Evolutionary conservation across 2,888 invertebrate species (phyloP).

Genomic region (Diarsia mendica): DNA sequence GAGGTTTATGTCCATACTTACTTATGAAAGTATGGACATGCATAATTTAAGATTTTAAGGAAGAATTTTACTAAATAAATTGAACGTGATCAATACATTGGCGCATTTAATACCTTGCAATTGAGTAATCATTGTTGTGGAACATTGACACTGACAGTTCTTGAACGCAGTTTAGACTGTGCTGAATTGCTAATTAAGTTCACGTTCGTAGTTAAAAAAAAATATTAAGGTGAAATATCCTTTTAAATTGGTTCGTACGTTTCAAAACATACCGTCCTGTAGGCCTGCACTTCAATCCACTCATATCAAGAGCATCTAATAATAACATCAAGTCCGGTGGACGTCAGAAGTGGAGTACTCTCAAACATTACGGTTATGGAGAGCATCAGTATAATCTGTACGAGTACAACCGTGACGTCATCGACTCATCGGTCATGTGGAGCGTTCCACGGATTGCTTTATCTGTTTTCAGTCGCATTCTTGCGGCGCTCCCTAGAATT

Average conservation of each 20-base stretch:
- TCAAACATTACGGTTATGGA: constrained; percentile 39
- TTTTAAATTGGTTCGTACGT: constrained; percentile 12
- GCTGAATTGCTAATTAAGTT: neutral
- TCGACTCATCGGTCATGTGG: constrained; percentile 72
- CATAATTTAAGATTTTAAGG: neutral
- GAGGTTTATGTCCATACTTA: neutral
- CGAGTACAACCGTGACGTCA: constrained; percentile 74
- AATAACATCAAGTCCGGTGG: constrained; percentile 37
- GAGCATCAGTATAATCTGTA: constrained; percentile 44
- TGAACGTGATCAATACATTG: neutral
- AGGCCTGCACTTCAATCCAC: constrained; percentile 15
- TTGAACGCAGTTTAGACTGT: neutral
- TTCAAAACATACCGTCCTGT: neutral
- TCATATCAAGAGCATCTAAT: constrained; percentile 39
- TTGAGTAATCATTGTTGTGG: neutral
- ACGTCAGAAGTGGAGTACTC: constrained; percentile 35
- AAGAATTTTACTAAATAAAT: neutral
- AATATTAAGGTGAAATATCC: neutral
- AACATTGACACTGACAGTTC: neutral
- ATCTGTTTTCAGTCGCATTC: constrained; percentile 83
- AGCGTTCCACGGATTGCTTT: constrained; percentile 71
- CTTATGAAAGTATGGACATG: no score
- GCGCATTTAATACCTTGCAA: neutral
- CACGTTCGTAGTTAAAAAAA: neutral
- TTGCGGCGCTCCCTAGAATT: constrained; percentile 63